Conservation (phyloP, 2,113 vertebrate species). For the Podarcis raffonei region DNA sequence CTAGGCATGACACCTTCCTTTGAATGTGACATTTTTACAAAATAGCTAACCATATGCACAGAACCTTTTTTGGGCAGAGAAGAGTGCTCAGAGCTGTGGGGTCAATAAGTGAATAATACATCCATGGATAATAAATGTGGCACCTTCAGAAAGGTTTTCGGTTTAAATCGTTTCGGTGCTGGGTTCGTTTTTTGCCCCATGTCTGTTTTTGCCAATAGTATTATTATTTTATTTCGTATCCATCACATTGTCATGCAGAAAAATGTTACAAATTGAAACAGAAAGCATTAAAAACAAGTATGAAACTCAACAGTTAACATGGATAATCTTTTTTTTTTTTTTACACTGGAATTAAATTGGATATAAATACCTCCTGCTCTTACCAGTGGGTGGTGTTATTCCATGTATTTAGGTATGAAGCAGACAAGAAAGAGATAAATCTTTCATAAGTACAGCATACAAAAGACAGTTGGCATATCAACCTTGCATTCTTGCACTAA, state of each 20-base stretch:
- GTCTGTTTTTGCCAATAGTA: conserved; percentile 57
- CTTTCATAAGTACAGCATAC: conserved; percentile 86
- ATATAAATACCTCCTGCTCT: conserved; percentile 98
- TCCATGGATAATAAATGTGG: conserved; percentile 45
- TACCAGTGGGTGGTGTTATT: conserved; percentile 90
- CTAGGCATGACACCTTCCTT: conserved; percentile 63
- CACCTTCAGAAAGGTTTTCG: conserved; percentile 55
- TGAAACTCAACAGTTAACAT: conserved; percentile 78
- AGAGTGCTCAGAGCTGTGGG: conserved; percentile 62
- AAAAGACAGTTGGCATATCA: conserved; percentile 76
- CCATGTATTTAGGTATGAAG: conserved; percentile 88
- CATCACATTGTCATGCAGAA: conserved; percentile 76
- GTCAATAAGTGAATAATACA: conserved; percentile 59
- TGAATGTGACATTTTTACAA: conserved; percentile 73
- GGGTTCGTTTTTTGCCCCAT: conserved; percentile 68
- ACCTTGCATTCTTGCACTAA: conserved; percentile 69
- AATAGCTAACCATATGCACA: conserved; percentile 75
- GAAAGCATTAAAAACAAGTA: conserved; percentile 78
- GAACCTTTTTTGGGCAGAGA: conserved; percentile 62
- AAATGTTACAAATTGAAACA: conserved; percentile 71
- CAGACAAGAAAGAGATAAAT: conserved; percentile 91
- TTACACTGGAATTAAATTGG: conserved; percentile 82
- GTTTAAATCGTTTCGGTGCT: conserved; percentile 44
- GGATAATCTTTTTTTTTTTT: conserved; percentile 77
- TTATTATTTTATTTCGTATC: conserved; percentile 60